phyloP scores from a whole-genome alignment of 1,140 invertebrate species.

The Drosophila pruinosa region DNA sequence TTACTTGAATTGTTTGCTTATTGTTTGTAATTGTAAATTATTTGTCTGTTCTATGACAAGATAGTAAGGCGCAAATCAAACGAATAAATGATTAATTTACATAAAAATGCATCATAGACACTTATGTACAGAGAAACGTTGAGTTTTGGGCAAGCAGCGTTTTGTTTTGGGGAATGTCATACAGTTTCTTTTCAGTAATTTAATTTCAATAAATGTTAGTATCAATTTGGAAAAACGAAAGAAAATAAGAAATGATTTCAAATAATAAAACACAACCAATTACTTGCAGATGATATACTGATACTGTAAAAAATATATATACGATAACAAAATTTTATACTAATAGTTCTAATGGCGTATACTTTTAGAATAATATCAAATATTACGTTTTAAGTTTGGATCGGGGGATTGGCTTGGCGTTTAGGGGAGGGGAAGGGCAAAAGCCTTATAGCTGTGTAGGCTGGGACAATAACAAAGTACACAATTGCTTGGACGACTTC shows the following conservation, averaged over 20 bases:
- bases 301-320: conserved; percentile 65
- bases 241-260: background rate
- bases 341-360: conserved; percentile 69
- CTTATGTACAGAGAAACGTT: background rate
- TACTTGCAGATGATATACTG: conserved; percentile 67
- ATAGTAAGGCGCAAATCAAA: conserved; percentile 9
- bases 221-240: conserved; percentile 54
- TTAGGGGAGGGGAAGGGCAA: background rate
- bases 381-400: conserved; percentile 1
- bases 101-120: background rate
- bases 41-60: conserved; percentile 50
- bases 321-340: conserved; percentile 49
- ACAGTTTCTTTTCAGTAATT: conserved; percentile 56
- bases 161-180: conserved; percentile 63
- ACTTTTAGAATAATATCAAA: conserved; percentile 49
- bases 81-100: conserved; percentile 3
- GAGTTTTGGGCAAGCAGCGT: conserved; percentile 53
- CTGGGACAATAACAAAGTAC: conserved; percentile 53
- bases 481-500: conserved; percentile 34
- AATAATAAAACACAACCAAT: conserved; percentile 60
- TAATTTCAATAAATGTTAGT: conserved; percentile 32
- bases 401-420: background rate
- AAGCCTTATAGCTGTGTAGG: conserved; percentile 71
- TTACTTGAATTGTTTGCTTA: conserved; percentile 21
- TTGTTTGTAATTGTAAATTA: conserved; percentile 37